A percentile compares a stretch with the other conserved stretches of the same genome.
phyloP scores from a whole-genome alignment of 2,113 vertebrate genomes.

The Leiothrix lutea region DNA sequence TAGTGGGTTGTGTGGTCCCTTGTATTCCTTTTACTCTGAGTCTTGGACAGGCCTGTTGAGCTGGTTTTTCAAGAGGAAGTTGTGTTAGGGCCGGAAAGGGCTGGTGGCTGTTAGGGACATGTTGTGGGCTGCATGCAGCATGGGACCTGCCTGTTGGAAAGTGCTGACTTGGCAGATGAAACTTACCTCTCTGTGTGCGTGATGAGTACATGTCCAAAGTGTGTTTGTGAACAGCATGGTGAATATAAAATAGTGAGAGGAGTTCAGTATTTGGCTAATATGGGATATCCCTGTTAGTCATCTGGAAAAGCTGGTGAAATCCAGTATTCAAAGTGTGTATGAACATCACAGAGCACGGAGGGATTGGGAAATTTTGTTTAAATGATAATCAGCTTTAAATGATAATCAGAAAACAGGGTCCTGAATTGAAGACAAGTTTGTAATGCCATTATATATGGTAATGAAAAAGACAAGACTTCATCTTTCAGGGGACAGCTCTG shows the following conservation, averaged over 20 bases:
- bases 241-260: neutral
- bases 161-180: neutral
- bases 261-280: neutral
- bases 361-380: neutral
- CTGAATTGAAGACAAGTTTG: neutral
- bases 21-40: neutral
- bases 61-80: neutral
- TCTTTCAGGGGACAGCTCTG: neutral
- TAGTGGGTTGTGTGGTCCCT: neutral
- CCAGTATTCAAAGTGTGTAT: accelerated
- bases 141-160: neutral
- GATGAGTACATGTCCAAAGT: too few species aligned
- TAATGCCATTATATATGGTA: neutral
- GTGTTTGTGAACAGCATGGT: neutral
- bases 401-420: neutral
- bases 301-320: neutral
- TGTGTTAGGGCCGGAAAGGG: neutral
- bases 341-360: neutral
- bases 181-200: neutral
- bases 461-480: neutral
- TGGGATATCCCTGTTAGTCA: neutral
- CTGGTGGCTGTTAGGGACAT: neutral
- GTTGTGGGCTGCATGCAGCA: neutral
- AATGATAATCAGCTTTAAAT: neutral
- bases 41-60: neutral